Evolutionary conservation across 2,888 invertebrate species (phyloP), one percentile per base, ranked within the genome.

Genomic region (Endomychus coccineus): DNA sequence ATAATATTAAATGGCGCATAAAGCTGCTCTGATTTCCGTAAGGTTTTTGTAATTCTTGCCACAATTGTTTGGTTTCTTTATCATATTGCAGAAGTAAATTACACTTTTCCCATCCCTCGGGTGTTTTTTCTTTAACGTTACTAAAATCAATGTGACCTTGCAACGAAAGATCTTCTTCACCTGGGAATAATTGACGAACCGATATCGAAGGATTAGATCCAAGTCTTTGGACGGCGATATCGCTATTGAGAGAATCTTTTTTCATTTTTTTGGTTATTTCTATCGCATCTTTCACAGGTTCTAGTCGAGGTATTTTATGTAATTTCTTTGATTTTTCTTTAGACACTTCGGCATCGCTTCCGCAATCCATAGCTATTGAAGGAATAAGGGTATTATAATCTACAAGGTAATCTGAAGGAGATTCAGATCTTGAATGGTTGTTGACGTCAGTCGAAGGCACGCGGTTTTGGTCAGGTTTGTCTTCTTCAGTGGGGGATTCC

Each of bases 1-100:
- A 58, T 4, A 88, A 66, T 32, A 88, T 80, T 21, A 89, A 66
- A 63, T 89, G 89, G 4, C 87, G 71, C 1, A 89, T 65, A 56
- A 89, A 89, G 46, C 87, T 87, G 25, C 87, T 86, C 53, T 86
- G 86, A 60, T 86, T 88, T 2, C 88, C 89, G 50, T 89, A 89
- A 0, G 89, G 89, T 56, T 85, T 78, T 55, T 88, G 86, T 22
- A 89, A 60, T 49, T 85, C 83, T 43, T 82, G 80, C 85, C 87
- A 89, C 2, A 88, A 68, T 4, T 75, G 71, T 39, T 83, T 83
- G 1, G 87, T 88, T n/a, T 85, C 84, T 9, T 74, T 70, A 52
- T 88, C 88, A 46, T 86, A 88, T 52, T 88, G 87, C 34, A 89
- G 78, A 51, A 80, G 76, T 0, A 83, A 76, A 45, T 75, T 77